Base-by-base conservation (phyloP, 2,888 invertebrate genomes). In the Standfussiana lucernea region DNA sequence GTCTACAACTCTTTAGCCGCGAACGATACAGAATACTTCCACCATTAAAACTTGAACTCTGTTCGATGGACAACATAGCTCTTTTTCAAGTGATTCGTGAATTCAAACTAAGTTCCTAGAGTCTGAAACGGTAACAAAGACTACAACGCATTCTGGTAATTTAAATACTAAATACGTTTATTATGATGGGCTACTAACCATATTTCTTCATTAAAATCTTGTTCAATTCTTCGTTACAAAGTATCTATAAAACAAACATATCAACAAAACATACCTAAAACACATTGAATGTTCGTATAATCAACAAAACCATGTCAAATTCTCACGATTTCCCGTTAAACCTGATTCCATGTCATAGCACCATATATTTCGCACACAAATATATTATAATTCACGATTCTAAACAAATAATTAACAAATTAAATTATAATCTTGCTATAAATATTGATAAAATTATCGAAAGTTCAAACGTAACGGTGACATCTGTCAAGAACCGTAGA, bases 401-500 rank as follows among this genome's bases (percentile, higher is more conserved):
- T 24, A 45, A 56, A 78, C 67, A 67, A 69, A 75, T 70, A 56
- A 64, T 47, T 69, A 66, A 53, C 15, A 70, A 56, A 77, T n/a
- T 66, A 70, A 73, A 72, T 67, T 68, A 72, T 59, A 69, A 53
- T 35, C 5, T 65, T n/a, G 59, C 37, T 56, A 42, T 70, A 56
- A 72, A 77, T 72, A 78, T 64, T 84, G 53, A 68, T 74, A 85
- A 77, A 82, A 61, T 53, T 67, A 35, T 50, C 35, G 7, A 82
- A 81, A 78, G 74, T 84, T 84, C 67, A 84, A 84, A 82, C 69
- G 66, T 84, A 84, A 85, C 85, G 82, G 85, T 82, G 88, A 84
- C 87, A 78, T 47, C 72, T 84, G 88, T 76, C 82, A 84, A 73
- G 28, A 75, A 69, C 40, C 70, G 47, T 47, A 79, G 73, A 75